Evolutionary conservation across 2,797 vertebrate genomes (phyloP), one percentile per base, ranked within the genome.

Genomic region (Percopsis omiscomaycus): DNA sequence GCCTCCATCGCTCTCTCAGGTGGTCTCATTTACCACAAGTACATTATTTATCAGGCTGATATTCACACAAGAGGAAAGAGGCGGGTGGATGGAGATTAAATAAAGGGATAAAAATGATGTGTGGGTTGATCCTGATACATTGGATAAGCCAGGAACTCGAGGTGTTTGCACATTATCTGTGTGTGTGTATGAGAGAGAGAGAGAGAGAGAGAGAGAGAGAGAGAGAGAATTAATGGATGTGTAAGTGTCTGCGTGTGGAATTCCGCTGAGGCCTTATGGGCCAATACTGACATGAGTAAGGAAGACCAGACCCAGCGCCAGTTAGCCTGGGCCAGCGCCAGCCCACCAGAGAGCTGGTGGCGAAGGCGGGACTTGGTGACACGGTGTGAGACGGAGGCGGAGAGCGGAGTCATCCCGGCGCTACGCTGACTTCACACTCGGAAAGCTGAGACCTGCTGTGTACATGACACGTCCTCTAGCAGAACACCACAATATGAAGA

Each of bases 21-120:
- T 76, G 77, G 78, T 85, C 74, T 83, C 63, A 66, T 81, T 82
- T 87, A 88, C 78, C 75, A 45, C 50, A 16, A 12, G 57, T 89
- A 66, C 85, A 89, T 86, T 70, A 89, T 90, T 90, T 56, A 88
- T 76, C 55, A 14, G 60, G 15, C 64, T 67, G 74, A 81, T 81
- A 75, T 77, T 69, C 9, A 27, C 79, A 70, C 69, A 49, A 57
- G 81, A 80, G 74, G 79, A 63, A 71, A 68, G 13, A 81, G 77
- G 61, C 60, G 69, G 62, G 55, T 52, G 68, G 68, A 77, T 66
- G 72, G 69, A 69, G 79, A 76, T 61, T 88, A 82, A 86, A 86
- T 84, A 73, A 88, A 81, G 72, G 75, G 77, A 52, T 67, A 76
- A 79, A 85, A 85, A 80, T 79, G 71, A 68, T 73, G 72, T 44